Percentiles rank a stretch among this genome's conserved stretches.
Evolutionary conservation across 2,888 invertebrate species (phyloP).

Genomic region (Sepiola atlantica): DNA sequence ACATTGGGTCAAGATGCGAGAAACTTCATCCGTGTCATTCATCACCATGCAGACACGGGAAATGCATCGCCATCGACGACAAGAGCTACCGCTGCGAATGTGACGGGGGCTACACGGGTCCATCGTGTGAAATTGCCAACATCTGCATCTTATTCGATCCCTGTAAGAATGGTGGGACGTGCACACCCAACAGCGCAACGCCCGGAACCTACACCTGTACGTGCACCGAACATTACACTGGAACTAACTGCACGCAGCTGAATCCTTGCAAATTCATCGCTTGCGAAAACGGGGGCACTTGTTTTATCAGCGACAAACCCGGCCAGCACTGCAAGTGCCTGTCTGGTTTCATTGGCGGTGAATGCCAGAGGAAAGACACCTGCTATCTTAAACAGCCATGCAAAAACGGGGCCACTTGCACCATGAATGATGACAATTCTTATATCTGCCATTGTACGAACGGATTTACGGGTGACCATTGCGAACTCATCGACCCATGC

Average conservation of each 20-base stretch:
- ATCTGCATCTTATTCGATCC: slow-evolving; percentile 61
- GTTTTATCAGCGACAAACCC: slow-evolving; percentile 55
- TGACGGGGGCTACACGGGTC: slow-evolving; percentile 61
- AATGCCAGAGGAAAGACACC: slow-evolving; percentile 61
- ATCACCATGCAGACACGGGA: slow-evolving; percentile 56
- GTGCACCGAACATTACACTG: slow-evolving; percentile 52
- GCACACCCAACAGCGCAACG: slow-evolving; percentile 59
- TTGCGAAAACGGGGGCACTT: slow-evolving; percentile 65
- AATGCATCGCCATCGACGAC: slow-evolving; percentile 46
- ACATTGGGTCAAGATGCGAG: slow-evolving; percentile 56
- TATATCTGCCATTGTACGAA: slow-evolving; percentile 63
- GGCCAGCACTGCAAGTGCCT: slow-evolving; percentile 64
- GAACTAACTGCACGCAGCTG: slow-evolving; percentile 54
- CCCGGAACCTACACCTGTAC: slow-evolving; percentile 52
- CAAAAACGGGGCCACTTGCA: slow-evolving; percentile 62
- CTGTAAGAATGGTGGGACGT: slow-evolving; percentile 67
- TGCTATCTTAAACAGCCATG: slow-evolving; percentile 59
- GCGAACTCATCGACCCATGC: slow-evolving; percentile 65
- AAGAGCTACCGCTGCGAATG: slow-evolving; percentile 61
- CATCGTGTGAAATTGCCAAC: slow-evolving; percentile 59
- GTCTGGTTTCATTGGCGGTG: slow-evolving; percentile 61
- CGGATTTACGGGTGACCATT: slow-evolving; percentile 64
- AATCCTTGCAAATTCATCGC: slow-evolving; percentile 51
- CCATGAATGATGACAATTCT: slow-evolving; percentile 53
- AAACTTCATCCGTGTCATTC: slow-evolving; percentile 57